These are phyloP conservation scores for Beroe ovata DNA, from an alignment of 37 sponge, comb jelly and placozoan genomes.

Conservation along the genomic window DNA sequence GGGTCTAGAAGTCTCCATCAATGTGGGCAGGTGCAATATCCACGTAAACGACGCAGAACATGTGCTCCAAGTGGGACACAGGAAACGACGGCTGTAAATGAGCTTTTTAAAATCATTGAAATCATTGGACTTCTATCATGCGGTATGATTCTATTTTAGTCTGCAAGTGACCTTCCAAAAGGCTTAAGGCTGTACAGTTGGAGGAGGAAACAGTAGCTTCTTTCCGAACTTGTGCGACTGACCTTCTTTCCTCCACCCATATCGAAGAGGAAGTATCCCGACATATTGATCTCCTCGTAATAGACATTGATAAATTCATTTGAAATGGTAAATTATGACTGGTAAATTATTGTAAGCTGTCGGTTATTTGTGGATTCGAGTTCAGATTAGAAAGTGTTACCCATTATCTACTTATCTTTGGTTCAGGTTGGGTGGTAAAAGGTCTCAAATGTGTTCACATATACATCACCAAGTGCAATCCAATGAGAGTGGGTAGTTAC, in stretches of 20 bases:
- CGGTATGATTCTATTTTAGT: not conserved
- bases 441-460: not conserved
- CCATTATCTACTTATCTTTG: not conserved
- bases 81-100: not conserved
- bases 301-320: not conserved
- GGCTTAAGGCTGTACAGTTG: not conserved
- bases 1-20: not conserved
- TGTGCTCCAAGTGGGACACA: too few relatives aligned
- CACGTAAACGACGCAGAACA: not conserved
- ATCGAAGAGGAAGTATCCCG: not conserved
- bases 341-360: too few relatives aligned
- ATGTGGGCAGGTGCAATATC: not conserved
- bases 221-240: not conserved
- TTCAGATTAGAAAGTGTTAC: too few relatives aligned
- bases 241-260: not conserved
- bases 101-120: not conserved
- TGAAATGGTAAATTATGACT: not conserved
- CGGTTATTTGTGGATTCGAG: too few relatives aligned
- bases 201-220: not conserved
- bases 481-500: not conserved
- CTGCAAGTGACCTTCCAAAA: not conserved
- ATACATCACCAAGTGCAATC: not conserved
- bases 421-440: not conserved
- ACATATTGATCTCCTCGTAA: not conserved
- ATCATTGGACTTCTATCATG: not conserved